These are phyloP conservation scores for Oscheius sp. DNA, from an alignment of 1,140 invertebrate genomes.

Conservation along the genomic window DNA sequence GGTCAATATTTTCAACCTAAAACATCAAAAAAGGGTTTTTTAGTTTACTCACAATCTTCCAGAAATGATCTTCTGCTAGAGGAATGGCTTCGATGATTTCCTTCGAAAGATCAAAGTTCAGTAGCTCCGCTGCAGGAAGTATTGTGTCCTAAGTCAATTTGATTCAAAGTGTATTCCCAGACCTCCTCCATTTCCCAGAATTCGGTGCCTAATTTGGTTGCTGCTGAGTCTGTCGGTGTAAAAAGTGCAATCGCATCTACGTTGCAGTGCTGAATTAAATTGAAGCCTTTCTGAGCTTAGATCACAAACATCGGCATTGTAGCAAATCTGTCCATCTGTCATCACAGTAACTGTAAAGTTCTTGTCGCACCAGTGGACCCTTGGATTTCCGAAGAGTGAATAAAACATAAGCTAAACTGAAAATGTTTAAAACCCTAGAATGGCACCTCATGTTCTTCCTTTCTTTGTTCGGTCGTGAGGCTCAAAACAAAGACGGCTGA, in stretches of 20 bases:
- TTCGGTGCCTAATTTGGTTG: background rate
- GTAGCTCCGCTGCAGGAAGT: background rate
- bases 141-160: too few relatives aligned
- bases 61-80: constrained; percentile 16
- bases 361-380: constrained; percentile 12
- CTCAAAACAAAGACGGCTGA: constrained; percentile 7
- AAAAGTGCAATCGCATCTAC: constrained; percentile 27
- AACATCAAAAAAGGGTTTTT: constrained; percentile 2
- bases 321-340: constrained; percentile 6
- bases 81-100: background rate
- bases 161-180: too few relatives aligned
- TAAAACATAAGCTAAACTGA: constrained; percentile 20
- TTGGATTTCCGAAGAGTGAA: constrained; percentile 15
- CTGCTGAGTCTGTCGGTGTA: constrained; percentile 22
- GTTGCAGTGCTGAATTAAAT: constrained; percentile 13
- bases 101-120: background rate
- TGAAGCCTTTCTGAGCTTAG: too few relatives aligned
- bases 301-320: constrained; percentile 8
- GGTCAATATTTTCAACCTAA: constrained; percentile 7
- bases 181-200: background rate
- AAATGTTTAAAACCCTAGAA: background rate
- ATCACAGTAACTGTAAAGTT: constrained; percentile 10
- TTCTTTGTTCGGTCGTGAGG: background rate
- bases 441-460: too few relatives aligned
- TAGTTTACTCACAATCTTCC: constrained; percentile 6